Evolutionary conservation across 2,797 vertebrate species (phyloP), one percentile per base, ranked within the genome.

Genomic region (Syndactyla subalaris): DNA sequence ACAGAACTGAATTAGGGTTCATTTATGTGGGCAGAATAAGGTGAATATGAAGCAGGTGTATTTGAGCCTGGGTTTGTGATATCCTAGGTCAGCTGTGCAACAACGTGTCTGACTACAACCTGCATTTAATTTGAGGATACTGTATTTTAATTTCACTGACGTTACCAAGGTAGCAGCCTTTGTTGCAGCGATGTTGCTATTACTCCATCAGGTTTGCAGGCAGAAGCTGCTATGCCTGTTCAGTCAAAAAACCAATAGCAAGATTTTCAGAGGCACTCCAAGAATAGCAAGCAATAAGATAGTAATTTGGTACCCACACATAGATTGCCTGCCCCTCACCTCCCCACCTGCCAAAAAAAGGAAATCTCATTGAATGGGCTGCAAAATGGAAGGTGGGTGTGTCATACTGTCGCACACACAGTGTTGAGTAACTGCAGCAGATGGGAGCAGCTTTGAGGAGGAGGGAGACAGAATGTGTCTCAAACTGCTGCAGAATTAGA

Each of bases 301-400:
- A 82, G 88, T 96, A 92, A 92, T 86, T 57, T 88, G 67, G 59
- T 67, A 86, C 24, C 48, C 73, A 86, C 65, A 67, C n/a, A 21
- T 46, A 46, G 27, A 7, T 68, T 89, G 65, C 58, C 51, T 82
- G 14, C 39, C 62, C 34, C 45, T 52, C 30, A 19, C 39, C 16
- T 15, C 1, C 32, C 13, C 18, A 43, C 34, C 71, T 57, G 4
- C 70, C 23, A 10, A 14, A 46, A 88, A 72, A 12, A 29, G 32
- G 75, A 72, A 70, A 36, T 76, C 45, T 86, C 71, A 48, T 70
- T 94, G 89, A 93, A 73, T 73, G 34, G 78, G 68, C 95, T 95
- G 77, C 77, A 95, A 90, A 96, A 62, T 96, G 67, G 85, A 95
- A 91, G 75, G 79, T 73, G 78, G 88, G 73, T 92, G 61, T 96